Conservation (phyloP, 2,113 vertebrate genomes). For the Elanus axillaris region DNA sequence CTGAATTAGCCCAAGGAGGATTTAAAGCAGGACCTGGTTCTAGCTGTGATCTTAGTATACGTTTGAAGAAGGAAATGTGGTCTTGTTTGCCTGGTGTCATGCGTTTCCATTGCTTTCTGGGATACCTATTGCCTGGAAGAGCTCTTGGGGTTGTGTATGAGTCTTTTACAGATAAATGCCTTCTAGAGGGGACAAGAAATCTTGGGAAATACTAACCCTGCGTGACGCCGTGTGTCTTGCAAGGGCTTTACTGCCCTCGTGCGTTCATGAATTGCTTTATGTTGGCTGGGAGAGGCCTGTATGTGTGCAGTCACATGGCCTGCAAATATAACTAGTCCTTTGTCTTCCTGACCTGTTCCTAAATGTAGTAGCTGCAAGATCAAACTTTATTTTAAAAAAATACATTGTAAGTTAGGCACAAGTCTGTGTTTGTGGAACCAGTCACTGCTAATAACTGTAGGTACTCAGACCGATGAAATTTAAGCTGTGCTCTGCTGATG, state of each 20-base stretch:
- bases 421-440: not conserved
- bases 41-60: not conserved
- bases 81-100: not conserved
- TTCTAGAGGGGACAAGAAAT: not conserved
- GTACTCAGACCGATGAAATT: rapidly evolving
- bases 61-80: not conserved
- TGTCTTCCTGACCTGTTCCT: not conserved
- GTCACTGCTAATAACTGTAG: rapidly evolving
- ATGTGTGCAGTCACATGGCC: not conserved
- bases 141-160: not conserved
- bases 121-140: not conserved
- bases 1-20: not conserved
- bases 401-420: rapidly evolving
- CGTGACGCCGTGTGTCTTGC: not conserved
- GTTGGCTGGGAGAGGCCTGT: not conserved
- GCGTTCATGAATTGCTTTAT: not conserved
- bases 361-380: not conserved
- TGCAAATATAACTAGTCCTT: not conserved
- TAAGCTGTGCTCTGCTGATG: not conserved
- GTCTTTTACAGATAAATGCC: not conserved
- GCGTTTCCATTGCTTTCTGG: not conserved
- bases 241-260: slow-evolving; percentile 51
- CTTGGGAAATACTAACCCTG: not conserved
- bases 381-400: not conserved
- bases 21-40: not conserved